These are phyloP conservation scores for Tyrannus savana DNA, from an alignment of 2,113 vertebrate genomes.

Conservation along the genomic window DNA sequence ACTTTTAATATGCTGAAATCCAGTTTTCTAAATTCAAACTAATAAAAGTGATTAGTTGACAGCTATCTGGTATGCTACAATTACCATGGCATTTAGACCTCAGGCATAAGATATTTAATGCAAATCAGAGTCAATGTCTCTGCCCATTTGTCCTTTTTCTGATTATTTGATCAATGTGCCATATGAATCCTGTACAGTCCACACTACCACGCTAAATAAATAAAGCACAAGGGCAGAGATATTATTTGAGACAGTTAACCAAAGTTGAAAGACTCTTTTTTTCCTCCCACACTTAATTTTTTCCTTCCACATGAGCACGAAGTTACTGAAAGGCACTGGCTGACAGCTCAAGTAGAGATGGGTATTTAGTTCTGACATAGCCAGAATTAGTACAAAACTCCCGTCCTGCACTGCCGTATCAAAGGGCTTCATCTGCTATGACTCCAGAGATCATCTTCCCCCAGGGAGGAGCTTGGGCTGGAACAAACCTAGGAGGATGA, in stretches of 20 bases:
- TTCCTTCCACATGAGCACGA: neutral
- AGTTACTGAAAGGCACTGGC: constrained; percentile 12
- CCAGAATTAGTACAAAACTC: constrained; percentile 4
- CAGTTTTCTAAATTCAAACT: constrained; percentile 73
- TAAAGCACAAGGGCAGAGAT: constrained; percentile 44
- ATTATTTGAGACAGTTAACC: constrained; percentile 33
- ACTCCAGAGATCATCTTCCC: neutral
- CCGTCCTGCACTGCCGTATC: neutral
- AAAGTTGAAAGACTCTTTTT: neutral
- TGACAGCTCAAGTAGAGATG: constrained; percentile 12
- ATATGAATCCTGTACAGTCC: constrained; percentile 43
- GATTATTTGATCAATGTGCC: constrained; percentile 53
- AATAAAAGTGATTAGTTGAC: constrained; percentile 75
- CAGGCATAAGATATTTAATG: constrained; percentile 42
- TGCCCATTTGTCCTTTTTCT: constrained; percentile 59
- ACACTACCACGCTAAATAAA: constrained; percentile 4
- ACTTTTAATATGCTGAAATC: constrained; percentile 71
- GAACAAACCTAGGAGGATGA: neutral
- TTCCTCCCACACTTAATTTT: neutral
- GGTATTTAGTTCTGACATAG: constrained; percentile 14
- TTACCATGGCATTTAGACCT: constrained; percentile 59
- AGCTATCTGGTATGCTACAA: constrained; percentile 57
- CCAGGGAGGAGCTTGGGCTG: neutral
- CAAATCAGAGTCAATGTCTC: constrained; percentile 58
- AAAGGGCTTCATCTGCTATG: neutral